Evolutionary conservation across 2,113 vertebrate species (phyloP), one percentile per base, ranked within the genome.

Genomic region (Maccullochella peelii): DNA sequence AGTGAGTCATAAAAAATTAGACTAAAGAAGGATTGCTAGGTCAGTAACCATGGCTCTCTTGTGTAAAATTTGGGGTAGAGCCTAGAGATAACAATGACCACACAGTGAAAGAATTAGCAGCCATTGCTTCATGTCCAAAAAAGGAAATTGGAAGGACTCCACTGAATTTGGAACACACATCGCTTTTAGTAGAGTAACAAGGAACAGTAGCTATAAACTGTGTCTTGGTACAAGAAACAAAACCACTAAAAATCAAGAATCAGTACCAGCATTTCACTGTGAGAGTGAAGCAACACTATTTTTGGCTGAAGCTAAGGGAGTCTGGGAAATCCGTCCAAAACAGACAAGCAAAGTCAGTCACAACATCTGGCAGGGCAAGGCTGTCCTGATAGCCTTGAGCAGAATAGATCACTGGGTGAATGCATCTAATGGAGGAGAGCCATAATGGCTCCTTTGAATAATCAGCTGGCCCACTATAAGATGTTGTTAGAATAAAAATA

Each of bases 281-380:
- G 59, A 74, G 47, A 59, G 42, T 16, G n/a, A n/a, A 15, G 42
- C 59, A 1, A 5, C 7, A 20, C 55, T 65, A 69, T 79, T 84
- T 86, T 63, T 61, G 40, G 80, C 42, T 40, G 33, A 77, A 73
- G 38, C 75, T 23, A 12, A 76, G 7, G 65, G 59, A 44, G 78
- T 87, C 74, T 77, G 58, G 65, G 52, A 82, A 90, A 90, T 84
- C 36, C 12, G 20, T 88, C 83, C 80, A 89, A 88, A 86, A 74
- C 78, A 77, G 57, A 88, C 42, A 73, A 61, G 77, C 65, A 86
- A 91, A 88, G 90, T 92, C 82, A 38, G 83, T 88, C 90, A 93
- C 73, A 90, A 89, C 87, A 92, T 79, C 90, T 92, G 90, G 87
- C 84, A 82, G 73, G 75, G 79, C 75, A 76, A 71, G 54, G 65